phyloP scores from a whole-genome alignment of 2,888 invertebrate species.

The Synergus gifuensis region DNA sequence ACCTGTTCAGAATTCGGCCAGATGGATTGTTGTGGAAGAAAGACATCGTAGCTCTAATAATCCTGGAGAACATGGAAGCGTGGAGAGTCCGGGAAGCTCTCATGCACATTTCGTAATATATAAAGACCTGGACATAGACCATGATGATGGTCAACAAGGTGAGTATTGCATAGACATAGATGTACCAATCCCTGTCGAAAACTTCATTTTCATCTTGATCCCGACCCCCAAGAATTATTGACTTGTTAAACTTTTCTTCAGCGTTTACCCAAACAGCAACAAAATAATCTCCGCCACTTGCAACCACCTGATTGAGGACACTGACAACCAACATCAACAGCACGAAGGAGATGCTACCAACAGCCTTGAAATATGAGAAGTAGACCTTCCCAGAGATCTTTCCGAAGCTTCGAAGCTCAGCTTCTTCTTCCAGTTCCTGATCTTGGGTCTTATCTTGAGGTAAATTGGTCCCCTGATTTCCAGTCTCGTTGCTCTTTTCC shows the following conservation, averaged over 20 bases:
- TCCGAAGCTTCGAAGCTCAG: constrained; percentile 58
- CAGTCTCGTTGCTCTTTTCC: constrained; percentile 15
- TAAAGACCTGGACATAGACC: constrained; percentile 76
- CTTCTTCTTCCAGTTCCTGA: constrained; percentile 36
- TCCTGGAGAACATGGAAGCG: constrained; percentile 89
- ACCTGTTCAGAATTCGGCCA: constrained; percentile 69
- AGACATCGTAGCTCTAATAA: constrained; percentile 86
- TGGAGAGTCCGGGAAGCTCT: constrained; percentile 86
- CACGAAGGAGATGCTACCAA: constrained; percentile 64
- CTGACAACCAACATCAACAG: constrained; percentile 65
- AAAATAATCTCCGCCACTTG: constrained; percentile 75
- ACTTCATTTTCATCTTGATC: constrained; percentile 32
- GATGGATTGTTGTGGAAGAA: constrained; percentile 94
- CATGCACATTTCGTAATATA: constrained; percentile 85
- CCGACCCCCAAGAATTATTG: not conserved
- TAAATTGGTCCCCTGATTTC: not conserved
- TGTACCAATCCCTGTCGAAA: constrained; percentile 75
- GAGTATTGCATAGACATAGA: constrained; percentile 79
- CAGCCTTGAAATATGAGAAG: constrained; percentile 69
- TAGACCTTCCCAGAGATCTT: constrained; percentile 60
- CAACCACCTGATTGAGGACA: constrained; percentile 65
- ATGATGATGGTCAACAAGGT: constrained; percentile 74
- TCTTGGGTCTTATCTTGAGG: constrained; percentile 1
- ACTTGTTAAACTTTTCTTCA: constrained; percentile 43
- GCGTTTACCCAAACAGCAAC: constrained; percentile 78